Conservation (phyloP, 2,797 vertebrate genomes). For the Vespertilio murinus region DNA sequence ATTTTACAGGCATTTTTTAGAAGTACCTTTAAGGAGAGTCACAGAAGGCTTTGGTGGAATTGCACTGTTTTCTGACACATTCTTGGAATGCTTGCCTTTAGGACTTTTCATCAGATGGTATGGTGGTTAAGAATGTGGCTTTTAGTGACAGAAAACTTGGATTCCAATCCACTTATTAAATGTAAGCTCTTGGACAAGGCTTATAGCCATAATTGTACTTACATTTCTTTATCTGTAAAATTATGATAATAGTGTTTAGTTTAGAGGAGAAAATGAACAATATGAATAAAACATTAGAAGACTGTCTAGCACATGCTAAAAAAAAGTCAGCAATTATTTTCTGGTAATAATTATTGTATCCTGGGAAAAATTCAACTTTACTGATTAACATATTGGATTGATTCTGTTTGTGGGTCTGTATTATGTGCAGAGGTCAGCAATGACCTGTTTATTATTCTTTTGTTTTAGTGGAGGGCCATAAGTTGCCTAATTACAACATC, state of each 20-base stretch:
- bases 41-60: neutral
- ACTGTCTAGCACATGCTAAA: neutral
- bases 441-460: neutral
- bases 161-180: neutral
- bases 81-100: neutral
- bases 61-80: neutral
- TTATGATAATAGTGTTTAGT: neutral
- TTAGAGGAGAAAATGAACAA: constrained; percentile 11
- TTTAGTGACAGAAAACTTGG: neutral
- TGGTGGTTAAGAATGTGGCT: neutral
- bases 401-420: neutral
- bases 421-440: neutral
- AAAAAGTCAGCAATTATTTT: neutral
- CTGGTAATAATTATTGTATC: neutral
- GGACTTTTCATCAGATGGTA: neutral
- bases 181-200: neutral
- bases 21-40: neutral
- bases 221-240: constrained; percentile 18
- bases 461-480: neutral
- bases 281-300: neutral
- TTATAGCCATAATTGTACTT: neutral
- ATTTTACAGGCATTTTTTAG: neutral
- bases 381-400: neutral
- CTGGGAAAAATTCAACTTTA: neutral
- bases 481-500: neutral